Evolutionary conservation across 2,888 invertebrate species (phyloP).

Genomic region (Frankliniella fusca): DNA sequence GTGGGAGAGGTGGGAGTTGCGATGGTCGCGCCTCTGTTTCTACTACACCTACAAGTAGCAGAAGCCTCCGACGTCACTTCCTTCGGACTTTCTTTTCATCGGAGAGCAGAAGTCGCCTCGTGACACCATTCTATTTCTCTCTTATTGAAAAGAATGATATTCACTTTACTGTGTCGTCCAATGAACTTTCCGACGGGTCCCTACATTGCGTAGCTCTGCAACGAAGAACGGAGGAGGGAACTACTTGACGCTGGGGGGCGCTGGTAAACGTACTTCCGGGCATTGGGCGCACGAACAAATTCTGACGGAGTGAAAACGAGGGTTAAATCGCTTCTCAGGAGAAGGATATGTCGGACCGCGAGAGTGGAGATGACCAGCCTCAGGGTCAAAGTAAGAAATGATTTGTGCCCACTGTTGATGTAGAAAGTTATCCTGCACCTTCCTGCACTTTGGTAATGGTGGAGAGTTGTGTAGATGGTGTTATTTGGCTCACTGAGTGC

Average conservation of each 20-base stretch:
- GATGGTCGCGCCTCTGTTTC: slow-evolving; percentile 2
- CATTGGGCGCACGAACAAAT: slow-evolving; percentile 21
- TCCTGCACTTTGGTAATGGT: neutral
- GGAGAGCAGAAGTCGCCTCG: neutral
- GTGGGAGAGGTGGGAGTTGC: neutral
- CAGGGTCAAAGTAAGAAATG: slow-evolving; percentile 45
- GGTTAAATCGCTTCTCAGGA: slow-evolving; percentile 40
- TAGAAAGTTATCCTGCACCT: slow-evolving; percentile 27
- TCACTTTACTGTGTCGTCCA: no score
- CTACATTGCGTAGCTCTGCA: no score
- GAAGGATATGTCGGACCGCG: slow-evolving; percentile 46
- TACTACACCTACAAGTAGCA: neutral
- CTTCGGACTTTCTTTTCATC: slow-evolving; percentile 20
- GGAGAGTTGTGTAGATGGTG: neutral
- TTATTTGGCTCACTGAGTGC: slow-evolving; percentile 1
- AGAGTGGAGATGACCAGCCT: slow-evolving; percentile 46
- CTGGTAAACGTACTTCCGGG: slow-evolving; percentile 4
- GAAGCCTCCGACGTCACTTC: slow-evolving; percentile 17
- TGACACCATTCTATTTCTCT: no score
- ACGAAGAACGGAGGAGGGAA: neutral
- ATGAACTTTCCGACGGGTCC: no score
- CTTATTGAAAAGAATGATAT: no score
- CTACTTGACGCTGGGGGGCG: neutral
- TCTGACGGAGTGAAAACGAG: slow-evolving; percentile 38
- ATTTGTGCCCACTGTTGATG: slow-evolving; percentile 34